phyloP scores from a whole-genome alignment of 2,888 invertebrate genomes.

The Actias luna region DNA sequence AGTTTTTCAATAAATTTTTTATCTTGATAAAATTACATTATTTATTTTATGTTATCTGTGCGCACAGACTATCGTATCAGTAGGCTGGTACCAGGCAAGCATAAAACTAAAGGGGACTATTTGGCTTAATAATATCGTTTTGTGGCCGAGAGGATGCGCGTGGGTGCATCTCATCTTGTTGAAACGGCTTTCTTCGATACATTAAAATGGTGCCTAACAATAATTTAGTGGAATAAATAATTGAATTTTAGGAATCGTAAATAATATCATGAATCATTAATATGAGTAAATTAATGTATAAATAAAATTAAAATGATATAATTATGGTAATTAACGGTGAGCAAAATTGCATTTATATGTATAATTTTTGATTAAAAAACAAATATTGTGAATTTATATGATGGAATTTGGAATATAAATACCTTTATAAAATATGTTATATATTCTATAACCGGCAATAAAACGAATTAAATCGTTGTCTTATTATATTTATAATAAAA shows the following conservation, averaged over 20 bases:
- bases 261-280: background rate
- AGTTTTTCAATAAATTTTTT: slow-evolving; percentile 40
- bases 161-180: slow-evolving; percentile 48
- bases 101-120: slow-evolving; percentile 57
- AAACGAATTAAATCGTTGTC: background rate
- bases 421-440: background rate
- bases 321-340: background rate
- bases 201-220: slow-evolving; percentile 14
- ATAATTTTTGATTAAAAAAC: background rate
- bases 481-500: no score
- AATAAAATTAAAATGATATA: background rate
- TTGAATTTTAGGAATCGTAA: background rate
- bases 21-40: slow-evolving; percentile 33
- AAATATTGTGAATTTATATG: background rate
- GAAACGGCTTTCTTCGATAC: slow-evolving; percentile 33
- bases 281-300: background rate
- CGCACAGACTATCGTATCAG: slow-evolving; percentile 48
- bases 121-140: slow-evolving; percentile 59
- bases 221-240: background rate
- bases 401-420: background rate
- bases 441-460: background rate
- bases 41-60: slow-evolving; percentile 44
- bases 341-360: background rate
- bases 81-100: slow-evolving; percentile 55
- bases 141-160: slow-evolving; percentile 43